phyloP scores from a whole-genome alignment of 2,888 invertebrate species.

The Phengaris alcon region DNA sequence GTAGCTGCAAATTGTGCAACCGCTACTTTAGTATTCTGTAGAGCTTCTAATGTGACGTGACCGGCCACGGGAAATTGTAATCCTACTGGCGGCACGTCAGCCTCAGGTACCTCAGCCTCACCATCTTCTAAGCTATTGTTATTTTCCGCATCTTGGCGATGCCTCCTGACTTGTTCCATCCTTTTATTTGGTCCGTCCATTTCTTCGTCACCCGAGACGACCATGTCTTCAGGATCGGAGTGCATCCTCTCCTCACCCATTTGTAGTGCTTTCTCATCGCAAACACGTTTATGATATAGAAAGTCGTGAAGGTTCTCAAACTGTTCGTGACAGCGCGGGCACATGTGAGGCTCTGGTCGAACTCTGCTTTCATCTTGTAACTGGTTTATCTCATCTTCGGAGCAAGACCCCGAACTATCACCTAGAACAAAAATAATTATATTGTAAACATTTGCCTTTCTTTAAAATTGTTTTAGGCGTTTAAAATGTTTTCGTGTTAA shows the following conservation, averaged over 20 bases:
- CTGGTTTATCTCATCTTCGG: constrained; percentile 80
- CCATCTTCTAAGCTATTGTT: constrained; percentile 85
- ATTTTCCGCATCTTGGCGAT: constrained; percentile 88
- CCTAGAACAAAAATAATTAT: constrained; percentile 75
- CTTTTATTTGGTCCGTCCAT: constrained; percentile 83
- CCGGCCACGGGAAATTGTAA: constrained; percentile 83
- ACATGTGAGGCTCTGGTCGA: constrained; percentile 77
- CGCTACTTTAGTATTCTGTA: constrained; percentile 97
- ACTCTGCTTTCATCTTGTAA: constrained; percentile 70
- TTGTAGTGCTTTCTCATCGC: constrained; percentile 80
- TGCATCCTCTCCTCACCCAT: constrained; percentile 83
- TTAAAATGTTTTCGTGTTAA: not conserved
- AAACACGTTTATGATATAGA: constrained; percentile 81
- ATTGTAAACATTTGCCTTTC: constrained; percentile 24
- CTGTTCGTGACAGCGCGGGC: constrained; percentile 83
- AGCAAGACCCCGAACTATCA: constrained; percentile 83
- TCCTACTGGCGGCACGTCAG: constrained; percentile 76
- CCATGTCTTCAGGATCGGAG: constrained; percentile 86
- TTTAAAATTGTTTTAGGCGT: not conserved
- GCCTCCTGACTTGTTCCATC: constrained; percentile 84
- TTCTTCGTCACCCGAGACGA: constrained; percentile 84
- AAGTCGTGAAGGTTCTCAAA: constrained; percentile 82
- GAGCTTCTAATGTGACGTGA: constrained; percentile 93
- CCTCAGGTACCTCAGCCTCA: constrained; percentile 77
- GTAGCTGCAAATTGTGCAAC: constrained; percentile 97